These are phyloP conservation scores for Hippocampus abdominalis DNA, from an alignment of 2,113 vertebrate genomes.

Conservation along the genomic window DNA sequence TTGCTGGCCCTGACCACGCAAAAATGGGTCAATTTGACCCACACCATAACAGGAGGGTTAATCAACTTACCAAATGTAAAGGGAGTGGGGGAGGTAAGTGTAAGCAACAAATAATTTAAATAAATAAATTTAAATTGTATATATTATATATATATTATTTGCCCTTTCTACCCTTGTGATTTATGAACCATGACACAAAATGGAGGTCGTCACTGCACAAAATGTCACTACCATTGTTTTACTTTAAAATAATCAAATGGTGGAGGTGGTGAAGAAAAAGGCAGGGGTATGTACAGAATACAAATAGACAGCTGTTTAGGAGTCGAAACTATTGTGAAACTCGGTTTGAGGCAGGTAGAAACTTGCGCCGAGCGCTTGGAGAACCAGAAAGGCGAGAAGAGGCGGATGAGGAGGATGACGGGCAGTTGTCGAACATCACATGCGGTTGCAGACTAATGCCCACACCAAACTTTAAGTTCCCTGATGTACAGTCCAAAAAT, in stretches of 20 bases:
- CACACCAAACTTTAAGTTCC: background rate
- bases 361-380: constrained; percentile 58
- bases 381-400: constrained; percentile 65
- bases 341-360: constrained; percentile 55
- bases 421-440: constrained; percentile 2
- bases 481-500: background rate
- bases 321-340: constrained; percentile 71
- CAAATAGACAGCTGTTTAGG: constrained; percentile 25
- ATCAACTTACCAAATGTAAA: too few relatives aligned
- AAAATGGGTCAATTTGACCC: too few relatives aligned
- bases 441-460: background rate
- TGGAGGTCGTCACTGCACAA: background rate
- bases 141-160: background rate
- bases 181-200: background rate
- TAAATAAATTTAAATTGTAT: too few relatives aligned
- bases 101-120: background rate
- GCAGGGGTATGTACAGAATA: background rate
- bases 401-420: constrained; percentile 29
- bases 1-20: too few relatives aligned
- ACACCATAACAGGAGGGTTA: too few relatives aligned
- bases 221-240: background rate
- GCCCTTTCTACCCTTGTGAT: background rate
- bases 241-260: background rate
- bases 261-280: too few relatives aligned
- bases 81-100: background rate